Percentiles rank a stretch among this genome's conserved stretches.
phyloP scores from a whole-genome alignment of 2,888 invertebrate genomes.

The Rapana venosa region DNA sequence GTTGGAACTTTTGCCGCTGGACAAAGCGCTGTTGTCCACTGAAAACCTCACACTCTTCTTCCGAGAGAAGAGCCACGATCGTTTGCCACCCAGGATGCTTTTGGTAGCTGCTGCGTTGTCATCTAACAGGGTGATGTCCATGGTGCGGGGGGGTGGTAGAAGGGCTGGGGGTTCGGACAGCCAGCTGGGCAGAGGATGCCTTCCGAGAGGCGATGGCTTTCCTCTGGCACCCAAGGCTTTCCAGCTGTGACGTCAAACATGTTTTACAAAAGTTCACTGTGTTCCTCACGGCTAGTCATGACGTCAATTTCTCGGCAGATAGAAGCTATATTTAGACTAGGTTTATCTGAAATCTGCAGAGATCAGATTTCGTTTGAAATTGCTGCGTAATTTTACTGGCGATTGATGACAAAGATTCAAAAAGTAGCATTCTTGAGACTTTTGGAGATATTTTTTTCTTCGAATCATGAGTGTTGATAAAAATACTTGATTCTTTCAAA shows the following conservation, averaged over 20 bases:
- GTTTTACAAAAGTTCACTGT: background rate
- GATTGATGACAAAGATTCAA: too few species aligned
- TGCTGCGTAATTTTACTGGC: too few species aligned
- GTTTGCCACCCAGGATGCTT: background rate
- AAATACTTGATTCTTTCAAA: too few species aligned
- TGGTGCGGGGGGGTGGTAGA: background rate
- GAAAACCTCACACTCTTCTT: slow-evolving; percentile 14
- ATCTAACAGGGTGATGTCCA: background rate
- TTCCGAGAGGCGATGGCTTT: background rate
- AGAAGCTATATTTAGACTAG: too few species aligned
- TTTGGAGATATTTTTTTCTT: too few species aligned
- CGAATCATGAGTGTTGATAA: too few species aligned
- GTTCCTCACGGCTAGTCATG: background rate
- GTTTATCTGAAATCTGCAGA: too few species aligned
- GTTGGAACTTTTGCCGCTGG: background rate
- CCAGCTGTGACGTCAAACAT: slow-evolving; percentile 2
- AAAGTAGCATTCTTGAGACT: too few species aligned
- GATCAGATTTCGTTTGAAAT: too few species aligned
- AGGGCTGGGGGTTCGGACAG: background rate
- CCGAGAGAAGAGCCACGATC: background rate
- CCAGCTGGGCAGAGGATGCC: slow-evolving; percentile 21
- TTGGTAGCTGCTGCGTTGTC: background rate
- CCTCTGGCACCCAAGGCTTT: background rate
- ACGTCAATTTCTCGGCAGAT: too few species aligned
- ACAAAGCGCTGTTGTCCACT: background rate